Base-by-base conservation (phyloP, 2,113 vertebrate genomes). In the Pachypanchax playfairii region DNA sequence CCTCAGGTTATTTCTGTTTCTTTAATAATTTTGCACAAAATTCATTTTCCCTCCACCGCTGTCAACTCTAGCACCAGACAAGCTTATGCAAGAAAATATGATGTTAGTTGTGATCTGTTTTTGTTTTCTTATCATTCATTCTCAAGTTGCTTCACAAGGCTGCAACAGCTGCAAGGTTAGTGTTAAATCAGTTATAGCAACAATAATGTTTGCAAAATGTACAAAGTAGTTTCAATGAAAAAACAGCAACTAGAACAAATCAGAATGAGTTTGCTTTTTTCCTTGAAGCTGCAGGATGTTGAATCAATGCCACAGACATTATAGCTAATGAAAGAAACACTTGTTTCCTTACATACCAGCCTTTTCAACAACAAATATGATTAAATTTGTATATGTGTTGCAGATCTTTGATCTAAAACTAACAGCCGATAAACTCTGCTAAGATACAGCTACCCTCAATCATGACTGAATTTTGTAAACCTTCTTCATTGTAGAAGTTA, bases 1-100 rank as follows among this genome's bases (percentile, higher is more conserved):
- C n/a, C 25, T 59, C 42, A 25, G 43, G 22, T 60, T 49, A 46
- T 46, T 35, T 10, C 21, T 22, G 42, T 48, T 7, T 48, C 18
- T 26, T 38, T 20, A 47, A 61, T 48, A 1, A 14, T 36, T 1
- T 48, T 26, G 6, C 14, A 26, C 9, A 22, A 28, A 36, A 26
- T 14, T 39, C 33, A 21, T n/a, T 35, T 12, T 35, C 17, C 22
- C 3, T 15, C 11, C 7, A 1, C 18, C 2, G 17, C 3, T 2
- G 29, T 24, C 0, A 42, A n/a, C 39, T 10, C 20, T 42, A 42
- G 17, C 39, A 18, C 39, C 7, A 8, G 39, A 18, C 10, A 17
- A 20, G 39, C 8, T 20, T 9, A 4, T 17, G 36, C 36, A 38
- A 4, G 15, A 38, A 17, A 38, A 5, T 29, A 8, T 38, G 14